Conservation (phyloP, 1,140 invertebrate species). For the Sycophaga agraensis region DNA sequence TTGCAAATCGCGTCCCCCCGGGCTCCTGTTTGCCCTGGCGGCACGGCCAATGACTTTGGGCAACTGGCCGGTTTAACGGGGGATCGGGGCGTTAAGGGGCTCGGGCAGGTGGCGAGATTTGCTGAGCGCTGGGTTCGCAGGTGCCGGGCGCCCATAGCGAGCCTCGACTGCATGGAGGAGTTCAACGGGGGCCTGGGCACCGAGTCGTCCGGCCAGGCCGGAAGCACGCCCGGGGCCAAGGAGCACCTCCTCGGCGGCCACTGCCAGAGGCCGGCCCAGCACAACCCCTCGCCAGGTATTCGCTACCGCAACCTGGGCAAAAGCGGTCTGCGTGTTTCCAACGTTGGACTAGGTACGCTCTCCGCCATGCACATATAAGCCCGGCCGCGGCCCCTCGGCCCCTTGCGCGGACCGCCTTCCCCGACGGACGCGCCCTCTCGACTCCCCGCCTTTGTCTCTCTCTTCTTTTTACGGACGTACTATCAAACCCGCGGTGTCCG, state of each 20-base stretch:
- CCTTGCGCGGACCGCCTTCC: no score
- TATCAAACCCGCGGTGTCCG: background rate
- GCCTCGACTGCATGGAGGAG: conserved; percentile 91
- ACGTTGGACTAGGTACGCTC: conserved; percentile 79
- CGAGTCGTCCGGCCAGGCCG: conserved; percentile 51
- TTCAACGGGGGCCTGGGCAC: conserved; percentile 67
- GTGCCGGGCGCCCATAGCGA: conserved; percentile 87
- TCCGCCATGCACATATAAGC: conserved; percentile 29
- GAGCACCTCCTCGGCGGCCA: conserved; percentile 56
- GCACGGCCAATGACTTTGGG: no score
- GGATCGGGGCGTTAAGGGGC: no score
- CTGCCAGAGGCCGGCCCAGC: conserved; percentile 56
- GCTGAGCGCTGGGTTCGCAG: no score
- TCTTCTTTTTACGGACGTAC: no score
- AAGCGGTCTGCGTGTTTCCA: conserved; percentile 87
- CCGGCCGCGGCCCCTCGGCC: no score
- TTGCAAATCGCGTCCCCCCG: no score
- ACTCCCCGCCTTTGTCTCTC: background rate
- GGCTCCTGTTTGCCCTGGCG: no score
- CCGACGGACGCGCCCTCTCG: background rate
- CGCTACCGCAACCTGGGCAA: conserved; percentile 90
- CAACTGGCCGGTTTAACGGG: no score
- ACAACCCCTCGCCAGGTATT: conserved; percentile 68
- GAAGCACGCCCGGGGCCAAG: conserved; percentile 55
- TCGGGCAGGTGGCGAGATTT: no score